Conservation (phyloP, 2,113 vertebrate species). For the Mirounga angustirostris region DNA sequence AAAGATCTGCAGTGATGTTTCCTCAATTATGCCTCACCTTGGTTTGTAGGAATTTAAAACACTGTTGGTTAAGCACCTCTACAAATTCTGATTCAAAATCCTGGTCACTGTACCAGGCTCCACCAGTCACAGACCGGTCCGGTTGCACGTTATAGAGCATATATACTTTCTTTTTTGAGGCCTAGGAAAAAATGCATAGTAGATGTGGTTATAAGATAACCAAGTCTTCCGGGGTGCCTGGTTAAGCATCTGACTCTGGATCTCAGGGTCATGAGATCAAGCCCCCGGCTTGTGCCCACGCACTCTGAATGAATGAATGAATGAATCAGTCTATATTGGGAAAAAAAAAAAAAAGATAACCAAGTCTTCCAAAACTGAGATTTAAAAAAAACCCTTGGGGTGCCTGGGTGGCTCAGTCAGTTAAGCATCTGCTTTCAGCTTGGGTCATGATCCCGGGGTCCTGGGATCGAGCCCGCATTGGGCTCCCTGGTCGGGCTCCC, state of each 20-base stretch:
- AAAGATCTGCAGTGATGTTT: background rate
- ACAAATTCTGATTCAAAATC: constrained; percentile 99
- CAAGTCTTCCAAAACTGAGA: background rate
- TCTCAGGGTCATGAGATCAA: background rate
- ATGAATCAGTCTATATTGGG: background rate
- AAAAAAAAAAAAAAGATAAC: background rate
- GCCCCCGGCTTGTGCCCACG: background rate
- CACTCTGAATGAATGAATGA: background rate
- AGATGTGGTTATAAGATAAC: constrained; percentile 59
- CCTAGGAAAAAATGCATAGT: constrained; percentile 86
- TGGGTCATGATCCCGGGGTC: no score
- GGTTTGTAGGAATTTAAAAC: constrained; percentile 97
- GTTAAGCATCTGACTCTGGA: background rate
- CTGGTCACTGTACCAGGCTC: constrained; percentile 99
- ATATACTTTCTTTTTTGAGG: constrained; percentile 99
- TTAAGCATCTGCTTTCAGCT: no score
- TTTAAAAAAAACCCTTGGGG: background rate
- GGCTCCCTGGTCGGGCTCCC: no score
- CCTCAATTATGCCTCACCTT: constrained; percentile 91
- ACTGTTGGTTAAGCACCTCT: constrained; percentile 98
- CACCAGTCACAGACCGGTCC: constrained; percentile 97
- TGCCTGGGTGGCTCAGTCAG: no score
- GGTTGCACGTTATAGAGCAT: constrained; percentile 99
- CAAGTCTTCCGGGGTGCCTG: background rate
- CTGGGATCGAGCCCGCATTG: no score